A percentile compares a stretch with the other conserved stretches of the same genome.
Conservation (phyloP, 2,888 invertebrate species). For the Halictus ligatus region DNA sequence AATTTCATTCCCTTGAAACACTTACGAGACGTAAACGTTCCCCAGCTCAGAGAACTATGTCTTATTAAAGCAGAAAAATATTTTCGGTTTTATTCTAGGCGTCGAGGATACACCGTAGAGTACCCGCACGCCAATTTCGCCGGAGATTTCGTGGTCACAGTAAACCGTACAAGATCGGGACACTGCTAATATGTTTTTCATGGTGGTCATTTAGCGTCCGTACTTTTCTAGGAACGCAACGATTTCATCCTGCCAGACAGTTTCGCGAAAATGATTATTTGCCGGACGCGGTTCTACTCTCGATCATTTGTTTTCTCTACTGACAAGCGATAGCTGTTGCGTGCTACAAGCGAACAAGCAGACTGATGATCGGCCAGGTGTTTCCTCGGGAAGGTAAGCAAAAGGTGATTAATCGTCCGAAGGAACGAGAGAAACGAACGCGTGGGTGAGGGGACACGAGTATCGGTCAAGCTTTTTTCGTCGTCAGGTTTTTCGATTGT, state of each 20-base stretch:
- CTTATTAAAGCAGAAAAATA: background rate
- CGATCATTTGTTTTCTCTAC: slow-evolving; percentile 2
- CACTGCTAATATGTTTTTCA: background rate
- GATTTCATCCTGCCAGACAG: background rate
- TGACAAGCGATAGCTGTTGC: slow-evolving; percentile 13
- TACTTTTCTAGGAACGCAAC: background rate
- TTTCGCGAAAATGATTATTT: slow-evolving; percentile 2
- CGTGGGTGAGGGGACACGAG: background rate
- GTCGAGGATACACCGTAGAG: background rate
- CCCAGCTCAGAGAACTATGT: background rate
- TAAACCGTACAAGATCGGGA: no score
- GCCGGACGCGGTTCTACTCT: background rate
- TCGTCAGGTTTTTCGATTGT: background rate
- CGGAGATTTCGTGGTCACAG: background rate
- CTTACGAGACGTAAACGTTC: background rate
- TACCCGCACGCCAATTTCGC: background rate
- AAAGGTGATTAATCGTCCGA: slow-evolving; percentile 10
- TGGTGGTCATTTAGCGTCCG: background rate
- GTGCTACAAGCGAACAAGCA: slow-evolving; percentile 7
- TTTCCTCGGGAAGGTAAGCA: slow-evolving; percentile 4
- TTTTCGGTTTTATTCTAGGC: background rate
- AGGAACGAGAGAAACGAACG: background rate
- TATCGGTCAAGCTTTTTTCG: background rate
- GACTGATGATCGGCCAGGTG: slow-evolving; percentile 13
- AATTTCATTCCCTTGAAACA: background rate